Conservation (phyloP, 2,113 vertebrate species). For the Ellobius talpinus region DNA sequence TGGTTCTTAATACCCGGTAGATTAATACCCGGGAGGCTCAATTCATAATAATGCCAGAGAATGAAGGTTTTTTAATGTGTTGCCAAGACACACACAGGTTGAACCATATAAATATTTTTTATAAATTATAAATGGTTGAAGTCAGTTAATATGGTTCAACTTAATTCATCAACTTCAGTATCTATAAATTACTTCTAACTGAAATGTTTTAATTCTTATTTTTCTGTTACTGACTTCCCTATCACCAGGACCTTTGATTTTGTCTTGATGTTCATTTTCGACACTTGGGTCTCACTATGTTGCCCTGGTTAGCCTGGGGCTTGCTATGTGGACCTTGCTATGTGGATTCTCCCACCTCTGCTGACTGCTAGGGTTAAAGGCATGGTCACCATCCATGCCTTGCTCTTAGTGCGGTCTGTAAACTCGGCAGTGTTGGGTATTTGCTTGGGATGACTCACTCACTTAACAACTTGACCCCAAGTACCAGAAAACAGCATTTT, state of each 20-base stretch:
- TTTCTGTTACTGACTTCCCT: constrained; percentile 46
- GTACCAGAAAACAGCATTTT: neutral
- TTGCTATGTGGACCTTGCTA: neutral
- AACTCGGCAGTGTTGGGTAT: neutral
- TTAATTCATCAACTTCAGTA: neutral
- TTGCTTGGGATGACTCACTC: constrained; percentile 3
- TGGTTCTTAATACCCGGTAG: neutral
- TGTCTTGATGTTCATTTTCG: neutral
- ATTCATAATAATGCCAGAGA: constrained; percentile 24
- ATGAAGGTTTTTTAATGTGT: neutral
- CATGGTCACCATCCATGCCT: neutral
- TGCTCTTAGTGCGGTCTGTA: neutral
- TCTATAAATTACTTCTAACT: constrained; percentile 58
- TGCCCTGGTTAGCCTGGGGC: neutral
- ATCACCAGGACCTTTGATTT: neutral
- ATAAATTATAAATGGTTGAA: neutral
- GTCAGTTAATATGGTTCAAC: neutral
- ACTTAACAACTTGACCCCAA: neutral
- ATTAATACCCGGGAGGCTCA: neutral
- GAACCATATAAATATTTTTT: neutral
- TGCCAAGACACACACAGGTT: neutral
- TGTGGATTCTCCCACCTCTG: neutral
- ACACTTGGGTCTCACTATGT: neutral
- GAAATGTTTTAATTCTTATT: constrained; percentile 58
- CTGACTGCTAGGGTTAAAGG: neutral